Conservation (phyloP, 2,113 vertebrate genomes). For the Galeopterus variegatus region DNA sequence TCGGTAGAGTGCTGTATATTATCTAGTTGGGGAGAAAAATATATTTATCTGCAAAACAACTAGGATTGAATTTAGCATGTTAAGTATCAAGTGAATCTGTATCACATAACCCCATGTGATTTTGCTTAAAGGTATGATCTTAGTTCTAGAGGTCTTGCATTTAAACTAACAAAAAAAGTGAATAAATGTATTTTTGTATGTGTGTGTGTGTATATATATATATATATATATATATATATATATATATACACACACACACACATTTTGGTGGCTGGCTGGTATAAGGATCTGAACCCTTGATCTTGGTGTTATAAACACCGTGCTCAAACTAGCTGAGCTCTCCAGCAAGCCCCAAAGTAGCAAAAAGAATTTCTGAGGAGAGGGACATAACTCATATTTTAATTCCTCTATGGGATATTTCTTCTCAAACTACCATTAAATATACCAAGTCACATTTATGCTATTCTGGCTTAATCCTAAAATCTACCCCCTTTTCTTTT, state of each 20-base stretch:
- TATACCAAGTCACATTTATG: not conserved
- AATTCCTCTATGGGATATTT: not conserved
- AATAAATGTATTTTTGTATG: too few species aligned
- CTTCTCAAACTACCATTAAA: not conserved
- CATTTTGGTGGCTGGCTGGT: too few species aligned
- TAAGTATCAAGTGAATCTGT: not conserved
- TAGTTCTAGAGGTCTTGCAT: not conserved
- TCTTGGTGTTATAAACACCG: too few species aligned
- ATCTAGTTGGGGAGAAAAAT: not conserved
- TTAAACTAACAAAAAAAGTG: not conserved
- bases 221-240: too few species aligned
- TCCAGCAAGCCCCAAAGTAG: too few species aligned
- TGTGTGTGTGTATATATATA: too few species aligned
- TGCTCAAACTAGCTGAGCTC: too few species aligned
- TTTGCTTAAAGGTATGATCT: not conserved
- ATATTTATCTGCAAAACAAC: not conserved
- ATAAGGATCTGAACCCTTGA: too few species aligned
- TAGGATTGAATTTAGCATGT: not conserved
- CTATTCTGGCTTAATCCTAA: not conserved
- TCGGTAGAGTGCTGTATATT: too few species aligned
- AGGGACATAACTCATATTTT: not conserved
- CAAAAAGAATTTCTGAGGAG: not conserved
- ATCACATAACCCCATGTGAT: not conserved
- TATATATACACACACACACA: too few species aligned
- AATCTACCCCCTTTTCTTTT: not conserved